These are phyloP conservation scores for Zaprionus vittiger DNA, from an alignment of 1,140 invertebrate genomes.

Conservation along the genomic window DNA sequence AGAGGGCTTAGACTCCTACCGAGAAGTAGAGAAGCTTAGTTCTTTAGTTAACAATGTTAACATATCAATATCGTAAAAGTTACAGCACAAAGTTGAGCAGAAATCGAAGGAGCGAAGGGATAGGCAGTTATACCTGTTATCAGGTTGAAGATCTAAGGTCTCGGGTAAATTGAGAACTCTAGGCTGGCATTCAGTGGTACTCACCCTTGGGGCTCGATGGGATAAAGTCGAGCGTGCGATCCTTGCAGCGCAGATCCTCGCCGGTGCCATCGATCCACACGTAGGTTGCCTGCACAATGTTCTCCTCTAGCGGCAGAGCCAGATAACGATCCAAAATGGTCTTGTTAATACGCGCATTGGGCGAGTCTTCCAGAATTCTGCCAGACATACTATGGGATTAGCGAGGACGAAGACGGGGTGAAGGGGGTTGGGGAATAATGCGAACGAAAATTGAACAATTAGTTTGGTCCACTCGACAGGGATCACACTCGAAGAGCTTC, in stretches of 20 bases:
- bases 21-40: too few relatives aligned
- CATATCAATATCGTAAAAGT: too few relatives aligned
- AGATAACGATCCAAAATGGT: slow-evolving; percentile 89
- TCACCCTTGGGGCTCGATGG: slow-evolving; percentile 88
- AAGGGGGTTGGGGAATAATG: not conserved
- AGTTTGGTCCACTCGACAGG: slow-evolving; percentile 5
- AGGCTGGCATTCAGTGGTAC: slow-evolving; percentile 25
- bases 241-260: slow-evolving; percentile 92
- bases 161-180: not conserved
- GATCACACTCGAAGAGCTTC: not conserved
- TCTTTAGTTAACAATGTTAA: too few relatives aligned
- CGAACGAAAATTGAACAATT: slow-evolving; percentile 13
- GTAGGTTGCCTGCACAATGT: slow-evolving; percentile 90
- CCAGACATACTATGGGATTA: slow-evolving; percentile 71
- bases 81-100: too few relatives aligned
- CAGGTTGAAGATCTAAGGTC: not conserved
- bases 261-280: slow-evolving; percentile 96
- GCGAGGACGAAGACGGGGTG: not conserved
- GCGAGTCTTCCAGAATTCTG: slow-evolving; percentile 84
- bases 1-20: too few relatives aligned
- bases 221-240: slow-evolving; percentile 90
- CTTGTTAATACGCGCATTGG: slow-evolving; percentile 87
- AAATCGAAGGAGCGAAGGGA: not conserved
- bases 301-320: slow-evolving; percentile 88
- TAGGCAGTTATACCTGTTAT: too few relatives aligned